phyloP scores from a whole-genome alignment of 2,113 vertebrate genomes.

The Phocoena phocoena region DNA sequence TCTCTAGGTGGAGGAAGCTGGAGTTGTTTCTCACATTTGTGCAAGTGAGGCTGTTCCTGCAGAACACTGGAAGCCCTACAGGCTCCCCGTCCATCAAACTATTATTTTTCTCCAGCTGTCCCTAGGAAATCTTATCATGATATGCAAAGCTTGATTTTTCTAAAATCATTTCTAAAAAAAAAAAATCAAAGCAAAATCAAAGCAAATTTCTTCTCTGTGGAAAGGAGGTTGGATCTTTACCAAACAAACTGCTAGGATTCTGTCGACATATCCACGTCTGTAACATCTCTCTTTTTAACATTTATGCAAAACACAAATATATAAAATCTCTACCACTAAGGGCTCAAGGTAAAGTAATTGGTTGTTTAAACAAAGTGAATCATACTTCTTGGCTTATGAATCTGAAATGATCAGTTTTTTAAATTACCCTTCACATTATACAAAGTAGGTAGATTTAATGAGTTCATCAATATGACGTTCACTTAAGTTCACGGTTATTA shows the following conservation, averaged over 20 bases:
- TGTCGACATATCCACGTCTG: neutral
- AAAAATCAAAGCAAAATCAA: neutral
- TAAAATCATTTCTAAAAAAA: neutral
- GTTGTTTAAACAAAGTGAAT: neutral
- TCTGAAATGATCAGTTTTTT: neutral
- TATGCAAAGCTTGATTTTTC: neutral
- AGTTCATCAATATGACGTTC: slow-evolving; percentile 32
- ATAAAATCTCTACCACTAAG: neutral
- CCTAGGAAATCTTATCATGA: neutral
- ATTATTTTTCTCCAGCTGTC: neutral
- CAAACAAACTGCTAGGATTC: neutral
- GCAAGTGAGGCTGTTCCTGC: neutral
- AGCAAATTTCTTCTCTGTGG: neutral
- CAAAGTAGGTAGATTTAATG: slow-evolving; percentile 39
- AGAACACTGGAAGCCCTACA: neutral
- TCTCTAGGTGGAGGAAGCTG: neutral
- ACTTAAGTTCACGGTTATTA: slow-evolving; percentile 25
- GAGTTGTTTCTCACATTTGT: neutral
- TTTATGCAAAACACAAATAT: neutral
- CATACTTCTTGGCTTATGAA: neutral
- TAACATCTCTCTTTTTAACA: neutral
- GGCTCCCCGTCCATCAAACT: neutral
- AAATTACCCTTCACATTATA: slow-evolving; percentile 17
- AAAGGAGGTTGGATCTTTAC: neutral
- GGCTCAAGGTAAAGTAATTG: neutral